A percentile compares a stretch with the other conserved stretches of the same genome.
Evolutionary conservation across 2,797 vertebrate species (phyloP).

Genomic region (Thaleichthys pacificus): DNA sequence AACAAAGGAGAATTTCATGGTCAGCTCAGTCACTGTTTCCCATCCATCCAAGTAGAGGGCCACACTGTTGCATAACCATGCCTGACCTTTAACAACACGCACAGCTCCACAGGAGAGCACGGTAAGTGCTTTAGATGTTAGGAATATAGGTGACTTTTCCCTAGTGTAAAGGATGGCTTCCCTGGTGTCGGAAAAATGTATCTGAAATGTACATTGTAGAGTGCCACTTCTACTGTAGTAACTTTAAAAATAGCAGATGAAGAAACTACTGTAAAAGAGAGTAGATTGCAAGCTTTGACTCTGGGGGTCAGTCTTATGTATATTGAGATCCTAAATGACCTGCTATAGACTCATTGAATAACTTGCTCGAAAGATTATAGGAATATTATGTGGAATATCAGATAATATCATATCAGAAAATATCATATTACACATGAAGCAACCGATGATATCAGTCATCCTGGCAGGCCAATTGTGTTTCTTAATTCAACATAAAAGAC

Average conservation of each 20-base stretch:
- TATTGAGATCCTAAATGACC: too few relatives aligned
- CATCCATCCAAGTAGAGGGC: slow-evolving; percentile 1
- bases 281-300: too few relatives aligned
- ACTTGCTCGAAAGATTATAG: too few relatives aligned
- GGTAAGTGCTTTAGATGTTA: slow-evolving; percentile 38
- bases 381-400: too few relatives aligned
- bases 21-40: slow-evolving; percentile 32
- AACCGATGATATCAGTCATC: too few relatives aligned
- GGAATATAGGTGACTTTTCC: slow-evolving; percentile 38
- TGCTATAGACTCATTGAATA: too few relatives aligned
- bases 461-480: too few relatives aligned
- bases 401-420: too few relatives aligned
- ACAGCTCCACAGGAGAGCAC: slow-evolving; percentile 33
- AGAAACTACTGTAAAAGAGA: slow-evolving; percentile 19
- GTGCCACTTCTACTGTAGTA: slow-evolving; percentile 6
- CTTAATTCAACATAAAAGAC: too few relatives aligned
- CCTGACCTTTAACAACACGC: slow-evolving; percentile 38
- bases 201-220: slow-evolving; percentile 44
- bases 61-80: slow-evolving; percentile 27
- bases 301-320: too few relatives aligned
- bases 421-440: too few relatives aligned
- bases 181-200: slow-evolving; percentile 25
- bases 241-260: slow-evolving; percentile 28
- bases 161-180: slow-evolving; percentile 30
- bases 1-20: slow-evolving; percentile 20